Evolutionary conservation across 1,140 invertebrate genomes (phyloP), one percentile per base, ranked within the genome.

Genomic region (Saccostrea echinata): DNA sequence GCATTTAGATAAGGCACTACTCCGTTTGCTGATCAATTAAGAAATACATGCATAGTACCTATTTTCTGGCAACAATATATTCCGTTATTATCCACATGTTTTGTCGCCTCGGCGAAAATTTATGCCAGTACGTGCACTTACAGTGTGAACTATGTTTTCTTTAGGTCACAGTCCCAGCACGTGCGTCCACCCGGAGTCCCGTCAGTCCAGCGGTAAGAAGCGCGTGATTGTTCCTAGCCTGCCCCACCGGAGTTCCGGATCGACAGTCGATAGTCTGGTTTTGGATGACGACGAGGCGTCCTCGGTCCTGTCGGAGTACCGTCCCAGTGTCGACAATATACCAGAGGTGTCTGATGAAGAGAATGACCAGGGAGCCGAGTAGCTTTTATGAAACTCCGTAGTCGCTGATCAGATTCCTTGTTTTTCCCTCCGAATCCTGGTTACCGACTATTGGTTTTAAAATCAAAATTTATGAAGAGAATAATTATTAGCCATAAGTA

Each of bases 161-260:
- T 83, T 33, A 83, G 81, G n/a, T 13, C 43, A 83, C 35, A 43
- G 6, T 27, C 81, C 81, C n/a, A 61, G 83, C 24, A 84, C 30
- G 16, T 84, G 83, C 13, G 53, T 61, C 16, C 83, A 84, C 57
- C 83, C 83, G 3, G 30, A 84, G 83, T 53, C 83, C 12, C 83
- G 52, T 1, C 21, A 84, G 52, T 24, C 52, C 21, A 13, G 8
- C n/a, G 30, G 53, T 18, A 61, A 55, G 16, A 51, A 9, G 52
- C 30, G 0, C 30, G 83, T 84, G 6, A 55, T 84, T 0, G 16
- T 64, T 33, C 52, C 52, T 8, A 84, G 83, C 18, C 13, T 33
- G 30, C 55, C 55, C n/a, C 83, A 84, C 53, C 27, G 52, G 27
- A 84, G 83, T 61, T 57, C 83, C 52, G 83, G 83, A 12, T 84